phyloP scores from a whole-genome alignment of 2,113 vertebrate species.

The Austrofundulus limnaeus region DNA sequence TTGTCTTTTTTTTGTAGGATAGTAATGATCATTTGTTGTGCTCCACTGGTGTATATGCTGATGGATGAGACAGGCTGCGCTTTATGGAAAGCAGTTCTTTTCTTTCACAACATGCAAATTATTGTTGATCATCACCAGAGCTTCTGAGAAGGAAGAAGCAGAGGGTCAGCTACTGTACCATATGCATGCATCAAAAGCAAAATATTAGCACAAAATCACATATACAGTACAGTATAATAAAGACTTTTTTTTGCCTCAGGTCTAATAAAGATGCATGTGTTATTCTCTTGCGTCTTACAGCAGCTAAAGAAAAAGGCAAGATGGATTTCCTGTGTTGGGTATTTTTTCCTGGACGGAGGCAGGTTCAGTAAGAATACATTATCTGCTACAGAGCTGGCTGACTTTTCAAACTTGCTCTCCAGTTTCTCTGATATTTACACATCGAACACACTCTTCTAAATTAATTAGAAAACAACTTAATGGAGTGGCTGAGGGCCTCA shows the following conservation, averaged over 20 bases:
- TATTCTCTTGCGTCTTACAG: constrained; percentile 18
- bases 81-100: constrained; percentile 23
- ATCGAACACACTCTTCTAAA: constrained; percentile 29
- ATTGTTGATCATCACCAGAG: constrained; percentile 12
- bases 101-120: constrained; percentile 12
- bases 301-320: constrained; percentile 18
- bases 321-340: constrained; percentile 18
- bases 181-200: not conserved
- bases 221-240: constrained; percentile 7
- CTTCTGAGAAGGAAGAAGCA: not conserved
- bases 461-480: constrained; percentile 60
- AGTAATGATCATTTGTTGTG: not conserved
- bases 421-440: constrained; percentile 45
- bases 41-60: constrained; percentile 21
- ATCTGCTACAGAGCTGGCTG: constrained; percentile 15
- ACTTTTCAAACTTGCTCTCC: constrained; percentile 23
- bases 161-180: not conserved
- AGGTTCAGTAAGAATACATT: constrained; percentile 29
- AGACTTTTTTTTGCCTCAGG: not conserved
- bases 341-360: not conserved
- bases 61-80: constrained; percentile 25
- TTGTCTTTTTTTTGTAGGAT: not conserved
- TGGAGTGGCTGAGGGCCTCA: constrained; percentile 53
- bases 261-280: constrained; percentile 47
- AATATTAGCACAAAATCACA: not conserved